phyloP scores from a whole-genome alignment of 2,797 vertebrate species.

The Echeneis naucrates region DNA sequence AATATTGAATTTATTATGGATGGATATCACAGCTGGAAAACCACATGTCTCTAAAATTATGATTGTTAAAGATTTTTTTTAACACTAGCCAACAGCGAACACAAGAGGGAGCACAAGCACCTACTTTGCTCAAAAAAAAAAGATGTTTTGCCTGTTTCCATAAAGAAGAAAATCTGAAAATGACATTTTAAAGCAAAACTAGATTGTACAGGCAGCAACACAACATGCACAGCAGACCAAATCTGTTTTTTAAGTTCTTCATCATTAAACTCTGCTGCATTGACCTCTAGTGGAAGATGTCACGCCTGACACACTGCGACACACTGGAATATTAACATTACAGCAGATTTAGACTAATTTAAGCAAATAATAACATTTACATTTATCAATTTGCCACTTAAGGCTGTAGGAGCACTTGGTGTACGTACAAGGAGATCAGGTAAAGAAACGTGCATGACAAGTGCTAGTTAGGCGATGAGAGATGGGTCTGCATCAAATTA shows the following conservation, averaged over 20 bases:
- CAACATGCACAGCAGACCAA: neutral
- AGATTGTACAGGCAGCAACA: neutral
- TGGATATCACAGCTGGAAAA: neutral
- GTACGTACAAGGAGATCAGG: no score
- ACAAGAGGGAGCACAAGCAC: constrained; percentile 53
- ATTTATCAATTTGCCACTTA: neutral
- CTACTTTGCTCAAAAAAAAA: neutral
- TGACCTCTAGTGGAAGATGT: constrained; percentile 6
- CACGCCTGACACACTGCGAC: neutral
- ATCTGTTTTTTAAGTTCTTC: neutral
- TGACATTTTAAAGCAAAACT: no score
- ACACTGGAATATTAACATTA: neutral
- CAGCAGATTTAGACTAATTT: neutral
- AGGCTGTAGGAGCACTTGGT: no score
- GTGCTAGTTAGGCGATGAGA: no score
- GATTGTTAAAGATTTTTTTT: neutral
- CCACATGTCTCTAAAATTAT: no score
- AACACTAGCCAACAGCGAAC: constrained; percentile 38
- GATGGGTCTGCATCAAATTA: no score
- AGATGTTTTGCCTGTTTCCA: neutral
- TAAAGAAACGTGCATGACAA: no score
- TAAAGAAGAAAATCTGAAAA: no score
- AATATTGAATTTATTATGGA: neutral
- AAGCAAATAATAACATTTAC: no score
- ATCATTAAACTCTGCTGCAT: neutral